Percentiles rank a stretch among this genome's conserved stretches.
Conservation (phyloP, 2,113 vertebrate species). For the Ictidomys tridecemlineatus region DNA sequence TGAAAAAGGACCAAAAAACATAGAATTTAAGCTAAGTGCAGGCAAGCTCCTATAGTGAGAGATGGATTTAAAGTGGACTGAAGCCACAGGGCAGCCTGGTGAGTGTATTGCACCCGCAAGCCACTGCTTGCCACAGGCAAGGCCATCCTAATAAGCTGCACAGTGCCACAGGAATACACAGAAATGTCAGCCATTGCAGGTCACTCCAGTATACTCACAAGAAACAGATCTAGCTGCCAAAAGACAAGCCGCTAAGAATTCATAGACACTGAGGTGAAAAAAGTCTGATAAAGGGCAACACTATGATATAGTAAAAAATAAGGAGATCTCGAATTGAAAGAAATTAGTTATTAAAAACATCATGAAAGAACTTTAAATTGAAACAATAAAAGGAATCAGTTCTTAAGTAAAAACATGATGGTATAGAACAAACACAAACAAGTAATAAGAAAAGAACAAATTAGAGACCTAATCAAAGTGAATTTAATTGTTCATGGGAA, state of each 20-base stretch:
- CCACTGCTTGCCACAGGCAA: background rate
- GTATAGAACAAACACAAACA: background rate
- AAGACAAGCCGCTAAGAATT: background rate
- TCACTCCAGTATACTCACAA: background rate
- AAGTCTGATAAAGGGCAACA: background rate
- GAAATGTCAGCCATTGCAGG: background rate
- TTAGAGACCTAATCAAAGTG: background rate
- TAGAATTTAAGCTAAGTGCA: background rate
- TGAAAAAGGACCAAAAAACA: background rate
- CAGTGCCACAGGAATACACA: background rate
- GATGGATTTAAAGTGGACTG: background rate
- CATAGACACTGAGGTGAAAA: background rate
- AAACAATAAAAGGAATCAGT: background rate
- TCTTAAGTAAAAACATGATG: background rate
- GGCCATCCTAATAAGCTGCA: background rate
- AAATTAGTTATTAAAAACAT: background rate
- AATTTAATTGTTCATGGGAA: background rate
- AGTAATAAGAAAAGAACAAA: background rate
- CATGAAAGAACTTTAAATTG: background rate
- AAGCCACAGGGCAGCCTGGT: background rate
- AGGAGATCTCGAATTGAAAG: background rate
- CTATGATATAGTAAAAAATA: background rate
- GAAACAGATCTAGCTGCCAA: background rate
- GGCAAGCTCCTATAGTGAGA: background rate
- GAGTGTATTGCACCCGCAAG: background rate